Conservation (phyloP, 2,797 vertebrate species). For the Sebastes glaucus region DNA sequence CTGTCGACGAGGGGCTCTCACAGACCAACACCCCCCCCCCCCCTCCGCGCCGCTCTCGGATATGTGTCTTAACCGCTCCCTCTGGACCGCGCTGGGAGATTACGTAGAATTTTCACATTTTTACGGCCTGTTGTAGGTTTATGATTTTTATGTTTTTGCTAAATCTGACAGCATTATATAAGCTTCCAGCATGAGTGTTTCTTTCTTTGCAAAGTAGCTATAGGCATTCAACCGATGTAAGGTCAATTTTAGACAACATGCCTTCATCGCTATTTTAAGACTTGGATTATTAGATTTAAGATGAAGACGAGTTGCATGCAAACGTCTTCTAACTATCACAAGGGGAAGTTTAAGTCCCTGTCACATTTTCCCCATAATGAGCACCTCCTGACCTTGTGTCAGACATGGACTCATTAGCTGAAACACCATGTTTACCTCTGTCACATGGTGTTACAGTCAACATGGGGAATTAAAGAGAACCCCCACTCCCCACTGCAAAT, state of each 20-base stretch:
- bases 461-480: constrained; percentile 1
- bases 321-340: neutral
- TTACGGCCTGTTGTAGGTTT: neutral
- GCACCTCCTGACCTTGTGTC: constrained; percentile 49
- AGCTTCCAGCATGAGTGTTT: neutral
- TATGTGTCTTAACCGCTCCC: constrained; percentile 13
- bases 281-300: neutral
- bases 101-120: constrained; percentile 9
- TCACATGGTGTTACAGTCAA: constrained; percentile 67
- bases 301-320: neutral
- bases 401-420: constrained; percentile 65
- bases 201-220: neutral
- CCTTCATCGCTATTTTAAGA: neutral
- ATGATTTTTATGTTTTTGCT: neutral
- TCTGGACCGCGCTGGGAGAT: neutral
- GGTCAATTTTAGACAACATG: neutral
- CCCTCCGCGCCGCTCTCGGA: neutral
- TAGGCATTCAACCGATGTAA: neutral
- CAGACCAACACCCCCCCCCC: neutral
- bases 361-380: constrained; percentile 45
- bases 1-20: neutral
- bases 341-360: constrained; percentile 6
- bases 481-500: neutral
- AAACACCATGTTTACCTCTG: constrained; percentile 62
- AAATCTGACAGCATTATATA: neutral